These are phyloP conservation scores for Ectemnius cavifrons DNA, from an alignment of 2,888 invertebrate genomes.

Conservation along the genomic window DNA sequence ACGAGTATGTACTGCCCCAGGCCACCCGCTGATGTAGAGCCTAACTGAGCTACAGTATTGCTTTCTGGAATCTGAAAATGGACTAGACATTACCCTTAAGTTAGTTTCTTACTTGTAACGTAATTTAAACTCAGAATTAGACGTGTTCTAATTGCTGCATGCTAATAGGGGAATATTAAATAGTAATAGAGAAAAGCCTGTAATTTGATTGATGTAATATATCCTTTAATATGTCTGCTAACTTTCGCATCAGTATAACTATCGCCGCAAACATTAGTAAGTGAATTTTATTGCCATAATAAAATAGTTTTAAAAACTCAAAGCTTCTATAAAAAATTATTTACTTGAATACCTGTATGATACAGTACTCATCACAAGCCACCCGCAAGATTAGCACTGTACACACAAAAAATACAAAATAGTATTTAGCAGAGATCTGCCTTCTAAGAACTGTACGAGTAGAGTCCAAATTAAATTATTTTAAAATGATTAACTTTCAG, in stretches of 20 bases:
- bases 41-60: slow-evolving; percentile 69
- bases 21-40: slow-evolving; percentile 78
- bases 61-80: slow-evolving; percentile 69
- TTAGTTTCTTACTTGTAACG: not conserved
- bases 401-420: slow-evolving; percentile 61
- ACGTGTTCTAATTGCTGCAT: not conserved
- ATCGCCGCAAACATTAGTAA: not conserved
- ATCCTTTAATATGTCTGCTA: not conserved
- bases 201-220: not conserved
- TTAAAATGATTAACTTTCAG: not conserved
- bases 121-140: slow-evolving; percentile 2
- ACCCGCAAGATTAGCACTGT: slow-evolving; percentile 62
- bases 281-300: not conserved
- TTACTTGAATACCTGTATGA: slow-evolving; percentile 61
- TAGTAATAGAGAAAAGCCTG: slow-evolving; percentile 9
- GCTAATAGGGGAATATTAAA: slow-evolving; percentile 5
- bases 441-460: slow-evolving; percentile 18
- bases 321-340: slow-evolving; percentile 54
- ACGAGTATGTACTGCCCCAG: slow-evolving; percentile 90
- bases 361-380: slow-evolving; percentile 62
- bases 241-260: not conserved
- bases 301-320: slow-evolving; percentile 46
- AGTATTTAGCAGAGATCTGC: slow-evolving; percentile 47
- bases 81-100: slow-evolving; percentile 1
- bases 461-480: not conserved